A percentile compares a stretch with the other conserved stretches of the same genome.
Conservation (phyloP, 2,888 invertebrate species). For the Xanthorhoe spadicearia region DNA sequence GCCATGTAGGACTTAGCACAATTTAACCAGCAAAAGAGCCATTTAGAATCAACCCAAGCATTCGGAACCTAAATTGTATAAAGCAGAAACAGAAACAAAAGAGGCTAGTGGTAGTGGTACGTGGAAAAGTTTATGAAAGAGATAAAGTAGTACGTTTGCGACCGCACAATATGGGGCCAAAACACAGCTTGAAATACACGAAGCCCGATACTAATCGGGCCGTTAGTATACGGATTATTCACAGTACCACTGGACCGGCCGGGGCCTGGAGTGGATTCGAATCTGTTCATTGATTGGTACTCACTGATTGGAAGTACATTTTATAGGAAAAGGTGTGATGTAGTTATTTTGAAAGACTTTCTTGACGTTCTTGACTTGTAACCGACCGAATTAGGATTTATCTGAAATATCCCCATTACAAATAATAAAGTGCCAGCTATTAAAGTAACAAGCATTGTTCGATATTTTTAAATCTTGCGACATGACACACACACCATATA, state of each 20-base stretch:
- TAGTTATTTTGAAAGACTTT: background rate
- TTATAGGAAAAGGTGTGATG: background rate
- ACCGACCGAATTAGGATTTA: too few relatives aligned
- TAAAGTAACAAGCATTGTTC: too few relatives aligned
- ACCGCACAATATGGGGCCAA: slow-evolving; percentile 30
- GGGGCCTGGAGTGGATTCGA: slow-evolving; percentile 14
- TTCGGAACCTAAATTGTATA: slow-evolving; percentile 23
- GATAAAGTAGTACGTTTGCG: slow-evolving; percentile 25
- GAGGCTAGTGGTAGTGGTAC: slow-evolving; percentile 16
- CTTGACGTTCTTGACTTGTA: background rate
- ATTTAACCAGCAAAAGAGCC: slow-evolving; percentile 1
- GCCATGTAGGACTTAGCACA: background rate
- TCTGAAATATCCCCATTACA: too few relatives aligned
- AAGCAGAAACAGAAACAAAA: slow-evolving; percentile 23
- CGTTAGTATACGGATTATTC: slow-evolving; percentile 49
- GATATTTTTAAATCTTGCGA: too few relatives aligned
- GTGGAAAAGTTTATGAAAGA: slow-evolving; percentile 33
- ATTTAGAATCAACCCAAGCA: slow-evolving; percentile 2
- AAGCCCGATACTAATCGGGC: slow-evolving; percentile 55
- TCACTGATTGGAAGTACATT: slow-evolving; percentile 4
- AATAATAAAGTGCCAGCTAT: too few relatives aligned
- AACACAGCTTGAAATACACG: slow-evolving; percentile 32
- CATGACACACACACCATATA: too few relatives aligned
- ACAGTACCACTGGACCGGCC: slow-evolving; percentile 21
- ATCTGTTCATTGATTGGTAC: slow-evolving; percentile 12